Conservation (phyloP, 2,888 invertebrate genomes). For the Tinea pellionella region DNA sequence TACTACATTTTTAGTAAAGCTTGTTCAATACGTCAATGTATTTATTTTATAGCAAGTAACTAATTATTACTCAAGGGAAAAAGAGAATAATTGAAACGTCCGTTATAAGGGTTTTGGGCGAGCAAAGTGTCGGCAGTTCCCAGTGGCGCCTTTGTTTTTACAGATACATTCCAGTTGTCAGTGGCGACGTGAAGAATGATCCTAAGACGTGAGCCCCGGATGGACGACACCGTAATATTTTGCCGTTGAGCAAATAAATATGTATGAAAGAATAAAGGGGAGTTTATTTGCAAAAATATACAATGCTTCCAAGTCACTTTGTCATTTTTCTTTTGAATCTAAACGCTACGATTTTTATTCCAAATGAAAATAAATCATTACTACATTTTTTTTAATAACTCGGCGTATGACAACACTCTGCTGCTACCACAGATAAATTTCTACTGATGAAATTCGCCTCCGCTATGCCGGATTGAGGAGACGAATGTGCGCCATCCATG, state of each 20-base stretch:
- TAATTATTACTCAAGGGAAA: background rate
- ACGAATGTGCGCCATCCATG: no score
- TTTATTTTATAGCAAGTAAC: background rate
- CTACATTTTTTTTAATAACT: no score
- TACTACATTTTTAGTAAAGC: no score
- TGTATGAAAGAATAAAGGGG: background rate
- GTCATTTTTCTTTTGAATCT: background rate
- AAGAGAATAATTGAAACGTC: background rate
- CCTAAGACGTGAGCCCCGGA: constrained; percentile 29
- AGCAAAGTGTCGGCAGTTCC: background rate
- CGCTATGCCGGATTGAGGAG: no score
- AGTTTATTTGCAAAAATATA: background rate
- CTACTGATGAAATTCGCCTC: no score
- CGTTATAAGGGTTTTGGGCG: background rate
- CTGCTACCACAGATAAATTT: no score
- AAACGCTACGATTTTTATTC: no score
- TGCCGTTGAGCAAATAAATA: constrained; percentile 12
- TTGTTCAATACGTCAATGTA: no score
- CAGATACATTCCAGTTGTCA: constrained; percentile 27
- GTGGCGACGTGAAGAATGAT: constrained; percentile 28
- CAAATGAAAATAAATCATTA: no score
- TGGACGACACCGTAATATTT: constrained; percentile 22
- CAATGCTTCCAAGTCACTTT: background rate
- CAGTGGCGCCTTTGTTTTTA: constrained; percentile 21
- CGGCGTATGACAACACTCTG: no score